Percentiles rank a stretch among this genome's conserved stretches.
phyloP scores from a whole-genome alignment of 2,888 invertebrate species.

The Aricia artaxerxes region DNA sequence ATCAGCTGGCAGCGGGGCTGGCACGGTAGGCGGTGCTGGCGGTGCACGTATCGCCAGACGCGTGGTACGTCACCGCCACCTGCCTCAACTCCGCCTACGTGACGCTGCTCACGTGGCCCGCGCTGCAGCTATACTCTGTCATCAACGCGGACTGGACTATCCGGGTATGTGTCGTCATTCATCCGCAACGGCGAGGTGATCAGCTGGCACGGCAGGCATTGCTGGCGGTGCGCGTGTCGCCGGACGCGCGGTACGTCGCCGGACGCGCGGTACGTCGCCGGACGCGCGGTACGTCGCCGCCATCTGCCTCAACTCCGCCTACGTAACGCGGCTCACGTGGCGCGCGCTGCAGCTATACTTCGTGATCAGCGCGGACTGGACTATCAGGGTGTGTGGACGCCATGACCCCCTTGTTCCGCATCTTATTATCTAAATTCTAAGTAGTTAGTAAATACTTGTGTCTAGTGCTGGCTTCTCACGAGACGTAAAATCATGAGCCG shows the following conservation, averaged over 20 bases:
- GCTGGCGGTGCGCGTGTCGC: slow-evolving; percentile 57
- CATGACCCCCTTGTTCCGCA: too few species aligned
- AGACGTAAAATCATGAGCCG: too few species aligned
- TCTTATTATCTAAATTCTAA: too few species aligned
- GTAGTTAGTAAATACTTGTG: too few species aligned
- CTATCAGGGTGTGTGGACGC: slow-evolving; percentile 52
- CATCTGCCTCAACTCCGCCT: slow-evolving; percentile 46
- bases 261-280: slow-evolving; percentile 57
- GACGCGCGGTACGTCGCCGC: slow-evolving; percentile 49
- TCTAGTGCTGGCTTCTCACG: too few species aligned
- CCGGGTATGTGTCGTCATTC: slow-evolving; percentile 48
- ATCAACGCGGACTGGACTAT: slow-evolving; percentile 53
- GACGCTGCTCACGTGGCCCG: slow-evolving; percentile 59
- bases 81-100: slow-evolving; percentile 50
- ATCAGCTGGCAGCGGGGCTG: slow-evolving; percentile 43
- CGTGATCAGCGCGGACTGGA: slow-evolving; percentile 50
- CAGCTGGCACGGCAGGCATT: slow-evolving; percentile 45
- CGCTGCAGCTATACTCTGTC: slow-evolving; percentile 47
- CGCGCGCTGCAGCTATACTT: slow-evolving; percentile 52
- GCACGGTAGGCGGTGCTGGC: slow-evolving; percentile 46
- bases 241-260: slow-evolving; percentile 56
- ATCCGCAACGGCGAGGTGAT: slow-evolving; percentile 46
- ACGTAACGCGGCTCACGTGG: slow-evolving; percentile 58
- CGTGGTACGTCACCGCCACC: slow-evolving; percentile 58
- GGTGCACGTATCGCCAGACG: slow-evolving; percentile 63